Evolutionary conservation across 2,113 vertebrate genomes (phyloP).

Genomic region (Chinchilla lanigera): DNA sequence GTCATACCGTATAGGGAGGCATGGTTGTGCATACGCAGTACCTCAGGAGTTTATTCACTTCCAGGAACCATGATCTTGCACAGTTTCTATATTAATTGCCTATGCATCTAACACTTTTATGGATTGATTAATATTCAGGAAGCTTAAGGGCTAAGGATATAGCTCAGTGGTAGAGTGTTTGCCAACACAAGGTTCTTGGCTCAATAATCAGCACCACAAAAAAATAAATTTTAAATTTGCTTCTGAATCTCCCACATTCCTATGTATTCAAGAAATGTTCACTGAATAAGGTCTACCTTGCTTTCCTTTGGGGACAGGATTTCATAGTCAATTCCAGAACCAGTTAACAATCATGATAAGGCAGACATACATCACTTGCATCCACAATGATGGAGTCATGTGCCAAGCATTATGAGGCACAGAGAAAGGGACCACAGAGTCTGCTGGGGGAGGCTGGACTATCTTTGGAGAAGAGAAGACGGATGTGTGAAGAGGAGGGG

Average conservation of each 20-base stretch:
- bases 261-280: neutral
- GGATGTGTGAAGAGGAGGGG: neutral
- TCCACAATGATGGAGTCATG: neutral
- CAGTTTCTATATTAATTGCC: neutral
- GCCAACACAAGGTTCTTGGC: neutral
- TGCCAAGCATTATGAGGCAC: neutral
- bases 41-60: neutral
- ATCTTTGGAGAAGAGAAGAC: neutral
- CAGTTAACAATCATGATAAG: rapidly evolving
- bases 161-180: neutral
- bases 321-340: no score
- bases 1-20: rapidly evolving
- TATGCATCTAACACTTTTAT: neutral
- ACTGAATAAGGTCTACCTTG: neutral
- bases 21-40: rapidly evolving
- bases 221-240: neutral
- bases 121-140: neutral
- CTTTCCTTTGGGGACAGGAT: neutral
- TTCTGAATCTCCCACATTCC: neutral
- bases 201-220: neutral
- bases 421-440: neutral
- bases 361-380: no score
- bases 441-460: neutral
- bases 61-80: no score
- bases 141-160: no score